Base-by-base conservation (phyloP, 2,113 vertebrate genomes). In the Gadus chalcogrammus region DNA sequence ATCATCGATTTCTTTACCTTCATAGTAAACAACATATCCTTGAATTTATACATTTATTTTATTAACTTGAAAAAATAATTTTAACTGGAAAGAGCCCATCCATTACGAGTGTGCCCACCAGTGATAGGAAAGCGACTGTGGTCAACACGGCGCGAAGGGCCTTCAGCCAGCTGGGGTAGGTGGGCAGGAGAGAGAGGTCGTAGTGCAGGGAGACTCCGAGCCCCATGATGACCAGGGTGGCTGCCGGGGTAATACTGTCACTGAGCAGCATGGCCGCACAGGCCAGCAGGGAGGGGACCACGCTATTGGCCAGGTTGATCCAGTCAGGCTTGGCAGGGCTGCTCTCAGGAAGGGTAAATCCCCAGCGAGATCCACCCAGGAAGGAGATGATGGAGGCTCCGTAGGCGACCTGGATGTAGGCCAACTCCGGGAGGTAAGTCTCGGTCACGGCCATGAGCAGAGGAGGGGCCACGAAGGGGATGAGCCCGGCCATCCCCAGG, bases 101-200 rank as follows among this genome's bases (percentile, higher is more conserved):
- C 52, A 95, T 0, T 0, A 65, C 0, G 3, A 93, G 59, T 27
- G 93, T 95, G 62, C 89, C 78, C 27, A 93, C 0, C 0, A 97
- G 82, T 18, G 94, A 95, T 0, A 91, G 70, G 9, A 84, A 72
- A 0, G 94, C 95, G 65, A 96, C 90, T 0, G 77, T 0, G 9
- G 94, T 96, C 28, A 94, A 82, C 62, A 91, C 0, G 4, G 89
- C 59, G 38, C 94, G 92, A 72, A 96, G 71, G 12, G 91, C 92
- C 89, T 93, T 97, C 74, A 98, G 96, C 96, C 97, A 99, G 69
- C 78, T 86, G 6, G 96, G 96, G 61, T 96, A 98, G 28, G 92
- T 76, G 64, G 96, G 94, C 71, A 98, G 88, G 71, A 99, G 88
- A 61, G 92, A 81, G 73, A 96, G 2, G 13, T 99, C 96, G 60